These are phyloP conservation scores for Corbicula japonica DNA, from an alignment of 2,888 invertebrate species.

Conservation along the genomic window DNA sequence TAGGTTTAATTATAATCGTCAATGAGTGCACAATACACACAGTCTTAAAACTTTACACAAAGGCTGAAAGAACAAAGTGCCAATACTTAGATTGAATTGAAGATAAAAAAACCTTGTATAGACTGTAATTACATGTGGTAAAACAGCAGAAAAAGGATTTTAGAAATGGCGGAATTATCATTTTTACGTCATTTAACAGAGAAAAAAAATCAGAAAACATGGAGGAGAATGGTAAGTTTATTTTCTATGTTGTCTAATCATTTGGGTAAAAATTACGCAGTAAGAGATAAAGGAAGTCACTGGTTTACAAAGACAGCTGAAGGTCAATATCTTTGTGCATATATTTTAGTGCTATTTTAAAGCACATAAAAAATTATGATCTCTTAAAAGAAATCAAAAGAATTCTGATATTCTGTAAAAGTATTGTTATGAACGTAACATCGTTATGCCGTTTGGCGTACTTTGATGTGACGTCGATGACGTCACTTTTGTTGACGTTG, in stretches of 20 bases:
- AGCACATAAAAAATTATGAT: too few relatives aligned
- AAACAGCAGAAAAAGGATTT: slow-evolving; percentile 18
- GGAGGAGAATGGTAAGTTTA: slow-evolving; percentile 60
- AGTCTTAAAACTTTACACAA: slow-evolving; percentile 2
- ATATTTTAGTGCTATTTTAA: too few relatives aligned
- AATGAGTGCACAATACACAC: slow-evolving; percentile 1
- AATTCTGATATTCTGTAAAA: too few relatives aligned
- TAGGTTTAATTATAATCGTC: slow-evolving; percentile 32
- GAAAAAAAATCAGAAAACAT: slow-evolving; percentile 64
- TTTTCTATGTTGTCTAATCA: slow-evolving; percentile 15
- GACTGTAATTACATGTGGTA: slow-evolving; percentile 10
- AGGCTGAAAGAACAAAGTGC: slow-evolving; percentile 8
- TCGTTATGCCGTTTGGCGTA: too few relatives aligned
- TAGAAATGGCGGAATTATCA: slow-evolving; percentile 64
- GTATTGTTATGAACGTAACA: too few relatives aligned
- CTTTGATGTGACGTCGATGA: too few relatives aligned
- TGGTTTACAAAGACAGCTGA: slow-evolving; percentile 27
- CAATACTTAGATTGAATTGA: slow-evolving; percentile 20
- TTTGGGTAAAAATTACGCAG: neutral
- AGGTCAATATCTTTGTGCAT: too few relatives aligned
- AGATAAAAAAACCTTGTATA: slow-evolving; percentile 12
- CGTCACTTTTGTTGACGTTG: too few relatives aligned
- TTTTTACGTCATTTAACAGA: slow-evolving; percentile 66
- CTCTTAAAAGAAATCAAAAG: too few relatives aligned
- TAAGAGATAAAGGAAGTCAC: neutral